Conservation (phyloP, 2,888 invertebrate genomes). For the Chymomyza procnemis region DNA sequence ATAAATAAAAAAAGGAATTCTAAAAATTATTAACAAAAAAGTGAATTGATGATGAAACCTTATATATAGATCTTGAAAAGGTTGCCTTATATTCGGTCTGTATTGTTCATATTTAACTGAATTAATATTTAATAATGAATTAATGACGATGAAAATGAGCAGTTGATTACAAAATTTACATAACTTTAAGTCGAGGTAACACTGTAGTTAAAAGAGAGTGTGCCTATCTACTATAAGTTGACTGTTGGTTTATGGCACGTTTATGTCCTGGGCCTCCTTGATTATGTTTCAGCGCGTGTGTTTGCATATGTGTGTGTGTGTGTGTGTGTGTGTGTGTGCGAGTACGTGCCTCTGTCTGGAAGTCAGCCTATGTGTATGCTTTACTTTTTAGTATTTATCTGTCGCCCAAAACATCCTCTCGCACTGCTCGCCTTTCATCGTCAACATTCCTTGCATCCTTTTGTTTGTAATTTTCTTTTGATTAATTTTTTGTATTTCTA, state of each 20-base stretch:
- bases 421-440: slow-evolving; percentile 17
- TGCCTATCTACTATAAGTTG: slow-evolving; percentile 6
- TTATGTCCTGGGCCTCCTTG: slow-evolving; percentile 34
- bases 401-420: slow-evolving; percentile 20
- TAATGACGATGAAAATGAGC: too few species aligned
- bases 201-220: too few species aligned
- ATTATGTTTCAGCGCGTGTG: slow-evolving; percentile 6
- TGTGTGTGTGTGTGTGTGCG: neutral
- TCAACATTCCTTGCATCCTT: slow-evolving; percentile 30
- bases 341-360: slow-evolving; percentile 33
- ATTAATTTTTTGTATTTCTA: slow-evolving; percentile 51
- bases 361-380: slow-evolving; percentile 34
- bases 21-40: too few species aligned
- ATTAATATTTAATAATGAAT: too few species aligned
- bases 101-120: too few species aligned
- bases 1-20: too few species aligned
- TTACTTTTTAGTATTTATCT: slow-evolving; percentile 18
- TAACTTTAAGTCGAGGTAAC: too few species aligned
- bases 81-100: too few species aligned
- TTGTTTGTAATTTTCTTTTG: slow-evolving; percentile 59
- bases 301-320: slow-evolving; percentile 16
- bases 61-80: too few species aligned
- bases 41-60: too few species aligned
- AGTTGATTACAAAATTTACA: too few species aligned
- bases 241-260: slow-evolving; percentile 46